Percentiles rank a stretch among this genome's conserved stretches.
phyloP scores from a whole-genome alignment of 2,797 vertebrate species.

The Emydoidea blandingii region DNA sequence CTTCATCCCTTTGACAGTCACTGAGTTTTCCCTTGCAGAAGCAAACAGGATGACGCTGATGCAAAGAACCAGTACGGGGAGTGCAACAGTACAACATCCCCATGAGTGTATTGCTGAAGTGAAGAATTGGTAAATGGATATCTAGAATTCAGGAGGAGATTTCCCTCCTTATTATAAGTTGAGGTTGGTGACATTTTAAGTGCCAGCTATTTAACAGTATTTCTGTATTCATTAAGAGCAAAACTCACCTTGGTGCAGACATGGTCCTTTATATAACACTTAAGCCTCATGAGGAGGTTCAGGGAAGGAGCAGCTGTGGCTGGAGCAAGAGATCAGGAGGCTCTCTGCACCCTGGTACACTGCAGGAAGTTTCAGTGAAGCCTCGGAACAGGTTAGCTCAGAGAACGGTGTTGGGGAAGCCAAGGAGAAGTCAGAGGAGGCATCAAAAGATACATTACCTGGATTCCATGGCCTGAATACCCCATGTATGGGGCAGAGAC shows the following conservation, averaged over 20 bases:
- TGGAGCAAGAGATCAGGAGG: slow-evolving; percentile 31
- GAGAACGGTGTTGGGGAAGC: background rate
- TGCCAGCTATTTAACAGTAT: slow-evolving; percentile 72
- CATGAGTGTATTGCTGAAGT: slow-evolving; percentile 63
- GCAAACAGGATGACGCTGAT: slow-evolving; percentile 44
- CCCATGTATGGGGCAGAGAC: background rate
- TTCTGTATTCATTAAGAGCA: slow-evolving; percentile 75
- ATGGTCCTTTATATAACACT: slow-evolving; percentile 76
- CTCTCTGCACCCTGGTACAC: background rate
- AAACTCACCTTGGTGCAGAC: slow-evolving; percentile 71
- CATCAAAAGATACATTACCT: slow-evolving; percentile 9
- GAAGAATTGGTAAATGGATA: slow-evolving; percentile 54
- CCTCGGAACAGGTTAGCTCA: slow-evolving; percentile 36
- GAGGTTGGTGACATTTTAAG: slow-evolving; percentile 72
- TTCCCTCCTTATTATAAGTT: slow-evolving; percentile 72
- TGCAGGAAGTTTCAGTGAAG: slow-evolving; percentile 62
- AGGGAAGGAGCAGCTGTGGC: slow-evolving; percentile 69
- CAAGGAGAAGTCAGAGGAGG: background rate
- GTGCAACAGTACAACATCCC: slow-evolving; percentile 48
- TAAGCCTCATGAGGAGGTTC: slow-evolving; percentile 70
- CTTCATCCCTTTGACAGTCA: slow-evolving; percentile 30
- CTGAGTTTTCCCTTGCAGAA: slow-evolving; percentile 6
- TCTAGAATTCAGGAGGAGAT: slow-evolving; percentile 64
- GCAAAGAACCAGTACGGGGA: slow-evolving; percentile 72
- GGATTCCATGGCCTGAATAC: slow-evolving; percentile 8